Evolutionary conservation across 2,113 vertebrate species (phyloP).

Genomic region (Ornithorhynchus anatinus): DNA sequence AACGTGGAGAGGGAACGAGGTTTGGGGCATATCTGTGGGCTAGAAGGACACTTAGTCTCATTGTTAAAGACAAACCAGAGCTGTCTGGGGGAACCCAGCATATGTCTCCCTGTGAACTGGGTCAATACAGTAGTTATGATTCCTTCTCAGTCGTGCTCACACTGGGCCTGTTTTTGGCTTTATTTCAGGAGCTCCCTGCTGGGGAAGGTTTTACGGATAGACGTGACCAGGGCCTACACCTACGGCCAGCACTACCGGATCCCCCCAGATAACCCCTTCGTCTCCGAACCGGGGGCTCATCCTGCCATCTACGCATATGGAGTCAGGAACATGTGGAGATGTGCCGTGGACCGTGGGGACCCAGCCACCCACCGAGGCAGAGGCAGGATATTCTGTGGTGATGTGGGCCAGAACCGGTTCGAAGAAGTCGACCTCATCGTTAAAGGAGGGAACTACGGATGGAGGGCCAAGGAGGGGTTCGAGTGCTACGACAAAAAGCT

Average conservation of each 20-base stretch:
- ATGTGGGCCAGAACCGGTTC: constrained; percentile 84
- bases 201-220: constrained; percentile 82
- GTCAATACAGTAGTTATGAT: too few relatives aligned
- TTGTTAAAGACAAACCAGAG: too few relatives aligned
- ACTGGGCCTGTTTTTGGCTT: neutral
- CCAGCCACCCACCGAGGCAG: constrained; percentile 62
- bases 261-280: constrained; percentile 80
- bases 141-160: neutral
- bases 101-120: too few relatives aligned
- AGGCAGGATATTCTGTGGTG: constrained; percentile 85
- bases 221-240: constrained; percentile 68
- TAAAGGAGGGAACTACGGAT: constrained; percentile 85
- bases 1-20: too few relatives aligned
- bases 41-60: too few relatives aligned
- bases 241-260: constrained; percentile 68
- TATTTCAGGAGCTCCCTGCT: constrained; percentile 76
- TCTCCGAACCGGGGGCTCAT: constrained; percentile 60
- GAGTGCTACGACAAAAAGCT: constrained; percentile 81
- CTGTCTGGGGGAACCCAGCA: too few relatives aligned
- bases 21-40: too few relatives aligned
- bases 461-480: constrained; percentile 88
- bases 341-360: constrained; percentile 81
- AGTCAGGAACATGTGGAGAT: constrained; percentile 85
- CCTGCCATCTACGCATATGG: constrained; percentile 81
- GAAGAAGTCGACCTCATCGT: constrained; percentile 84